These are phyloP conservation scores for Parnassius apollo DNA, from an alignment of 2,888 invertebrate species.

Conservation along the genomic window DNA sequence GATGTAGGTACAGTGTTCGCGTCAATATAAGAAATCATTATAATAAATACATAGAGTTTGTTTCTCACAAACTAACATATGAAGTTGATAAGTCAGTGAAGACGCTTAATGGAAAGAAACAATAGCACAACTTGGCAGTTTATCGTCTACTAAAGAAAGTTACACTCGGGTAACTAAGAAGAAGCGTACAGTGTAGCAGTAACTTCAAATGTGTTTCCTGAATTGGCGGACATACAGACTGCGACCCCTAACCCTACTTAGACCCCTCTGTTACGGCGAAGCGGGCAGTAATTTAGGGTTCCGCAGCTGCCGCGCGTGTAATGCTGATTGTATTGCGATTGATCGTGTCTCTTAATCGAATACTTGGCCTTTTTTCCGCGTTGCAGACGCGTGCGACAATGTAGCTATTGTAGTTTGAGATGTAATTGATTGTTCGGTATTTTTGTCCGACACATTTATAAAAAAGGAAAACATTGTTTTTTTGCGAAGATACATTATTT, in stretches of 20 bases:
- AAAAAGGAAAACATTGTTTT: too few species aligned
- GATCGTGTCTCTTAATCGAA: slow-evolving; percentile 52
- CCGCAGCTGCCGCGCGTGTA: slow-evolving; percentile 72
- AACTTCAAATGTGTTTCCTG: slow-evolving; percentile 14
- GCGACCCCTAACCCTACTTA: slow-evolving; percentile 33
- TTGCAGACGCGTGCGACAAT: slow-evolving; percentile 12
- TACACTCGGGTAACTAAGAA: slow-evolving; percentile 5
- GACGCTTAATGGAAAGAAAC: slow-evolving; percentile 8
- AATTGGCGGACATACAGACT: slow-evolving; percentile 4
- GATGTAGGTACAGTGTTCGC: too few species aligned
- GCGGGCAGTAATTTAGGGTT: slow-evolving; percentile 71
- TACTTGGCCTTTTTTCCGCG: slow-evolving; percentile 49
- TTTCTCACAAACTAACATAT: too few species aligned
- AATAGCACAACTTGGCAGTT: slow-evolving; percentile 16
- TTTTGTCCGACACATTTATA: neutral
- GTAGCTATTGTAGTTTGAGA: slow-evolving; percentile 3
- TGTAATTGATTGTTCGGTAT: neutral
- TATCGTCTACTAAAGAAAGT: slow-evolving; percentile 12
- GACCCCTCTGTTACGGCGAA: slow-evolving; percentile 66
- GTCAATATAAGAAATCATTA: too few species aligned
- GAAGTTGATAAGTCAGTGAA: neutral
- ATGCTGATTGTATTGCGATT: slow-evolving; percentile 76
- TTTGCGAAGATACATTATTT: too few species aligned
- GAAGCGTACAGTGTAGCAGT: slow-evolving; percentile 13
- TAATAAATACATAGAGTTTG: neutral